Percentiles rank a stretch among this genome's conserved stretches.
These are phyloP conservation scores for Malaclemys terrapin DNA, from an alignment of 2,113 vertebrate genomes.

Conservation along the genomic window DNA sequence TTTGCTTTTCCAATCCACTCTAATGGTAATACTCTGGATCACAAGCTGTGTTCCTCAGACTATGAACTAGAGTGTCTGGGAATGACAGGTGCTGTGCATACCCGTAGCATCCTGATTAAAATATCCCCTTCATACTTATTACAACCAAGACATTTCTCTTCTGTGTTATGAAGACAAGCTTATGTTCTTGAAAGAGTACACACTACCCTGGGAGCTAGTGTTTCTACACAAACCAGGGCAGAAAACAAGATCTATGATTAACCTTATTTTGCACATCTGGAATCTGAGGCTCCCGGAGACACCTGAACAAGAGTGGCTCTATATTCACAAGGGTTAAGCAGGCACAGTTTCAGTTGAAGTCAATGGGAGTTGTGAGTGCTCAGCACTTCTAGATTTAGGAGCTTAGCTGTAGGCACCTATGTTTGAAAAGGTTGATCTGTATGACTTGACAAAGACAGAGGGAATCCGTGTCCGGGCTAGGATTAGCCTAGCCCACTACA, in stretches of 20 bases:
- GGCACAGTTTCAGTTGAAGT: background rate
- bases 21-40: accelerated
- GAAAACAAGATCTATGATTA: background rate
- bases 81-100: accelerated
- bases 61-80: background rate
- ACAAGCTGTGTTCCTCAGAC: background rate
- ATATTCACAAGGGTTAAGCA: background rate
- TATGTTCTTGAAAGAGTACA: background rate
- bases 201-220: background rate
- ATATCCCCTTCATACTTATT: background rate
- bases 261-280: background rate
- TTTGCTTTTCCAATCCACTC: background rate
- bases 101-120: background rate
- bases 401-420: background rate
- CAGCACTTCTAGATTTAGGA: background rate
- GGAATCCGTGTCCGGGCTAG: background rate
- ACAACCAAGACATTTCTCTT: background rate
- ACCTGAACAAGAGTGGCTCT: background rate
- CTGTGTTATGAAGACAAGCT: background rate
- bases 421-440: background rate
- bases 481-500: background rate
- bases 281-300: background rate
- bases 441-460: background rate
- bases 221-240: background rate
- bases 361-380: background rate